These are phyloP conservation scores for Ridgeia piscesae DNA, from an alignment of 1,140 invertebrate species.

Conservation along the genomic window DNA sequence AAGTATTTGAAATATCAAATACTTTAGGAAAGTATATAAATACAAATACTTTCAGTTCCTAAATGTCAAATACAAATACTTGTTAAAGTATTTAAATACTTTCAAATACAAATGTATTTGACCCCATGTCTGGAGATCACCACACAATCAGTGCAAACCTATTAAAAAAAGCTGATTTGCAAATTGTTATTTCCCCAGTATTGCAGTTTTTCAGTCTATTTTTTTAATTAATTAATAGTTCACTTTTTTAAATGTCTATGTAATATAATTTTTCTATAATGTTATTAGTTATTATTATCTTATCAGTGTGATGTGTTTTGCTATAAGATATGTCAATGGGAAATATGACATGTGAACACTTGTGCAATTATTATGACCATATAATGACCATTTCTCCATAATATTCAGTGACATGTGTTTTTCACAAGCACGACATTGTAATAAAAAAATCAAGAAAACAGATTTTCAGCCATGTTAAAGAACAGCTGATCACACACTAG, in stretches of 20 bases:
- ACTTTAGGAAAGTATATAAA: no score
- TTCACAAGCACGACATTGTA: background rate
- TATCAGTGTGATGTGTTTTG: background rate
- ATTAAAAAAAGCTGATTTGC: background rate
- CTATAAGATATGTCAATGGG: background rate
- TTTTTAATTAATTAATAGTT: background rate
- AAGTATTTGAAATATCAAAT: no score
- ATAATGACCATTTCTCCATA: background rate
- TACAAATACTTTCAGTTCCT: no score
- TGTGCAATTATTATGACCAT: background rate
- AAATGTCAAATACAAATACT: no score
- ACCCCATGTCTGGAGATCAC: no score
- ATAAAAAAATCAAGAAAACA: conserved; percentile 4
- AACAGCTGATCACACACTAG: background rate
- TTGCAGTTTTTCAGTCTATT: background rate
- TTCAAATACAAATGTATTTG: no score
- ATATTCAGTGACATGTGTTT: background rate
- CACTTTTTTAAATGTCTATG: background rate
- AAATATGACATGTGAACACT: no score
- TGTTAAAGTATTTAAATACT: no score
- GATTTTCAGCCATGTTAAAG: background rate
- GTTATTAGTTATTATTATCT: background rate
- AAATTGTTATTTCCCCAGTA: no score
- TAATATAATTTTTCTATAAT: background rate
- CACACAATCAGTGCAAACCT: background rate